Evolutionary conservation across 1,140 invertebrate species (phyloP).

Genomic region (Hycleus cichorii): DNA sequence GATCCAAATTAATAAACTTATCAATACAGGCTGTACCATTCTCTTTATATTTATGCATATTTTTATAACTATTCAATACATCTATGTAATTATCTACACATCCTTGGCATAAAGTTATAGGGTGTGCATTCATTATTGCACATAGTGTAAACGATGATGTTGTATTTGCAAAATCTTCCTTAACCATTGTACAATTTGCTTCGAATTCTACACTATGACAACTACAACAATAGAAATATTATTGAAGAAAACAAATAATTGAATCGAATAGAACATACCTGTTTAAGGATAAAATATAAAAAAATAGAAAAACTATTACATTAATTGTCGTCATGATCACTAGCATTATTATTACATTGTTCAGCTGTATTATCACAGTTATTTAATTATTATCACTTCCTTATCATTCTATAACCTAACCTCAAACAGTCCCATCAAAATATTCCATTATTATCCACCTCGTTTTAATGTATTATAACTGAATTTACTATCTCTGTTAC

Average conservation of each 20-base stretch:
- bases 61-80: constrained; percentile 43
- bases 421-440: too few relatives aligned
- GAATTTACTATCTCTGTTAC: too few relatives aligned
- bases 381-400: too few relatives aligned
- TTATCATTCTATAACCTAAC: too few relatives aligned
- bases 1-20: constrained; percentile 46
- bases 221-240: too few relatives aligned
- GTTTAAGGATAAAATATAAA: too few relatives aligned
- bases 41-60: constrained; percentile 32
- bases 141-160: constrained; percentile 47
- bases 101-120: constrained; percentile 47
- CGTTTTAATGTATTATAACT: too few relatives aligned
- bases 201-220: background rate
- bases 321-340: too few relatives aligned
- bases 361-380: too few relatives aligned
- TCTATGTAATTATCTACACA: constrained; percentile 46
- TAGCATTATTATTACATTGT: too few relatives aligned
- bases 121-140: constrained; percentile 46
- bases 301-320: too few relatives aligned
- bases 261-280: background rate
- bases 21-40: constrained; percentile 46
- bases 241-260: background rate
- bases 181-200: constrained; percentile 19
- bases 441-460: too few relatives aligned
- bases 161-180: constrained; percentile 41